Base-by-base conservation (phyloP, 1,140 invertebrate species). In the Drosophila truncata region DNA sequence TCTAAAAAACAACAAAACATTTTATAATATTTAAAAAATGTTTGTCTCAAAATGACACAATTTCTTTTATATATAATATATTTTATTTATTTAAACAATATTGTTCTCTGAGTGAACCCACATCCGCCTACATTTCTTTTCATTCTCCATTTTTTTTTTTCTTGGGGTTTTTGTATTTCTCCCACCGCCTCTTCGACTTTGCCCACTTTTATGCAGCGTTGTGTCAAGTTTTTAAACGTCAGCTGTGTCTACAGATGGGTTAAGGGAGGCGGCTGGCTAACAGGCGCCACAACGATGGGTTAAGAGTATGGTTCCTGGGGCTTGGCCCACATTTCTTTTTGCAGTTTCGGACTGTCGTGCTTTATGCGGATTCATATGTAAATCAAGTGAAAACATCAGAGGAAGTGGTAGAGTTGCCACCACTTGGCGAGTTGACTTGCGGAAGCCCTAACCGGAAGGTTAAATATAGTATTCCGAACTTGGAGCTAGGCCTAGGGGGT, bases 211-310 rank as follows among this genome's bases (percentile, higher is more conserved):
- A 86, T 76, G 60, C 66, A 54, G 64, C 55, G 66, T 80, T 78
- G 75, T 86, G 82, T 85, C 82, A 81, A 85, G 78, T 81, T 82
- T 84, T 84, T 72, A 77, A 84, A 80, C 78, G 77, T 80, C 77
- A 84, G 64, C 66, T 83, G 71, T 76, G 71, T 52, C 42, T 59
- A 42, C 60, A 78, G 46, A 62, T 47, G 47, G 72, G 57, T 55
- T 63, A 57, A 76, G 58, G 35, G 29, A 23, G 27, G 14, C 0
- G 23, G 10, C n/a, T 41, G 42, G 18, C 33, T 46, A 41, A 27
- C 13, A 47, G 33, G 50, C 50, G 50, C 50, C 50, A 62, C 52
- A 41, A 13, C 13, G 46, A 41, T 50, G 37, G 49, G 72, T 42
- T 72, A 41, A 73, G 69, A 52, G 54, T 54, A 37, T 47, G 73